These are phyloP conservation scores for Crioceris asparagi DNA, from an alignment of 2,888 invertebrate species.

Conservation along the genomic window DNA sequence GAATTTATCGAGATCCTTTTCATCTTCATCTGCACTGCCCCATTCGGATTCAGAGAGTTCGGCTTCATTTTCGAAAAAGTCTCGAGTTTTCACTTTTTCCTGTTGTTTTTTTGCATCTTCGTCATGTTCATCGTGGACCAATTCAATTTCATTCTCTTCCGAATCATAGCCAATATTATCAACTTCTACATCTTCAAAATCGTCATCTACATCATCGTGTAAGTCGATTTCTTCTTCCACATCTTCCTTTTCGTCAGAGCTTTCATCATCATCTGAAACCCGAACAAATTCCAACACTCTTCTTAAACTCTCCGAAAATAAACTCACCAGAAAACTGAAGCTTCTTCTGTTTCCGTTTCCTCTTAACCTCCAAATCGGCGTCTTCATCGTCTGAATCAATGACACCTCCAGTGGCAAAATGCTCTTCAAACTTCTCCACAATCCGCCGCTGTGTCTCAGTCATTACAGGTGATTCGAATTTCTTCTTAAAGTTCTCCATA, in stretches of 20 bases:
- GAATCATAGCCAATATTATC: constrained; percentile 63
- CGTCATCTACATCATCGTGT: constrained; percentile 32
- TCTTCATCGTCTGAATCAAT: constrained; percentile 27
- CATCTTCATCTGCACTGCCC: constrained; percentile 83
- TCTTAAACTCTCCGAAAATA: neutral
- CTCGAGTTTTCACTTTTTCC: constrained; percentile 39
- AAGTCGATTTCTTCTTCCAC: constrained; percentile 32
- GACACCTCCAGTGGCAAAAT: constrained; percentile 22
- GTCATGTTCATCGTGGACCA: neutral
- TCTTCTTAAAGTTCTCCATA: constrained; percentile 29
- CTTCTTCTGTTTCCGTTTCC: constrained; percentile 32
- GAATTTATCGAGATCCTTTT: constrained; percentile 64
- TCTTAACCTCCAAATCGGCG: constrained; percentile 17
- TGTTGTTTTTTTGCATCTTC: constrained; percentile 1
- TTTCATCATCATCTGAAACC: constrained; percentile 33
- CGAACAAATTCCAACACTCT: neutral
- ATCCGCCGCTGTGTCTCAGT: constrained; percentile 10
- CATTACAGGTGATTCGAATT: constrained; percentile 26
- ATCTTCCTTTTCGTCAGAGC: constrained; percentile 28
- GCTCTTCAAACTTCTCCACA: constrained; percentile 16
- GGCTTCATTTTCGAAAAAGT: constrained; percentile 84
- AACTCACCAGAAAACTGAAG: constrained; percentile 41
- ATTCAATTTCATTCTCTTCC: constrained; percentile 65
- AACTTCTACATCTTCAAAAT: constrained; percentile 23
- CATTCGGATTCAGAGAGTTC: constrained; percentile 86